These are phyloP conservation scores for Connochaetes taurinus DNA, from an alignment of 2,113 vertebrate genomes.

Conservation along the genomic window DNA sequence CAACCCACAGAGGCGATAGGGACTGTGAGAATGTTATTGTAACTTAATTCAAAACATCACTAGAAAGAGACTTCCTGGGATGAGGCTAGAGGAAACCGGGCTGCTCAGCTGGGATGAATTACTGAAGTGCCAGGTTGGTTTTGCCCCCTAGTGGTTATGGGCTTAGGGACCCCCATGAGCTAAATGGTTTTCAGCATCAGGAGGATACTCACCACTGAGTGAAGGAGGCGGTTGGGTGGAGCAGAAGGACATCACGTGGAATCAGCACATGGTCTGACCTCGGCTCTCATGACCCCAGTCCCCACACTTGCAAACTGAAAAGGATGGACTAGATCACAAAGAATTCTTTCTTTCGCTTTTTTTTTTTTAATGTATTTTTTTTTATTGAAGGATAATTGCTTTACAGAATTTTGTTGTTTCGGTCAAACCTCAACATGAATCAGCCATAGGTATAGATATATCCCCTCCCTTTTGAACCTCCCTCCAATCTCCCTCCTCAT, in stretches of 20 bases:
- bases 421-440: neutral
- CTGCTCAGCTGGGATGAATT: slow-evolving; percentile 26
- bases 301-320: neutral
- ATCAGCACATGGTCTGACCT: neutral
- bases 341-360: neutral
- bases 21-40: slow-evolving; percentile 49
- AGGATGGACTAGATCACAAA: neutral
- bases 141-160: slow-evolving; percentile 61
- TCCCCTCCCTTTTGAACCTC: neutral
- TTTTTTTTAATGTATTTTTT: neutral
- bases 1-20: slow-evolving; percentile 47
- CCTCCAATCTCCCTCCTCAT: neutral
- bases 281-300: neutral
- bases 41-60: slow-evolving; percentile 54
- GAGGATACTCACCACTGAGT: neutral
- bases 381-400: neutral
- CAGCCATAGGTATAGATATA: neutral
- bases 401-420: neutral
- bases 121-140: slow-evolving; percentile 27
- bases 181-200: slow-evolving; percentile 1
- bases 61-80: slow-evolving; percentile 58
- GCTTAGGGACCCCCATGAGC: slow-evolving; percentile 33
- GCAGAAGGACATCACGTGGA: neutral
- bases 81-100: neutral
- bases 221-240: neutral